Evolutionary conservation across 2,888 invertebrate genomes (phyloP).

Genomic region (Pelosia muscerda): DNA sequence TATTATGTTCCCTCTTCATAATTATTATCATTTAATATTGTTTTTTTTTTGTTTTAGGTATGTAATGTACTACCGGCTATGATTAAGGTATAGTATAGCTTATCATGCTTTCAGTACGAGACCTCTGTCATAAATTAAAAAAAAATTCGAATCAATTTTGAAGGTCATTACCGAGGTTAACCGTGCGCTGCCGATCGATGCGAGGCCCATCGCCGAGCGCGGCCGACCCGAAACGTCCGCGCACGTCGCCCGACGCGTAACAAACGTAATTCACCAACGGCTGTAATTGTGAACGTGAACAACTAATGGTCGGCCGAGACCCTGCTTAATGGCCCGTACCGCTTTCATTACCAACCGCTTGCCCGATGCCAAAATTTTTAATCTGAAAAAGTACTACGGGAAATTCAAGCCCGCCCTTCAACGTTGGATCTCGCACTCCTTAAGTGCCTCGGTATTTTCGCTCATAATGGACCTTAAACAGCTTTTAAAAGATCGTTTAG

Average conservation of each 20-base stretch:
- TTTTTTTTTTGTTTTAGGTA: conserved; percentile 18
- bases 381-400: conserved; percentile 69
- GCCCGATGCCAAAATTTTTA: conserved; percentile 74
- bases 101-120: neutral
- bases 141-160: conserved; percentile 28
- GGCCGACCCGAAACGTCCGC: conserved; percentile 32
- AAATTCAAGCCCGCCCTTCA: conserved; percentile 46
- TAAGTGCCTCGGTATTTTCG: conserved; percentile 70
- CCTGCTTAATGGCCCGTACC: conserved; percentile 73
- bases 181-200: conserved; percentile 43
- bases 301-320: conserved; percentile 70
- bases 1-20: no score
- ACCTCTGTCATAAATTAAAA: conserved; percentile 6
- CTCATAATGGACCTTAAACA: conserved; percentile 74
- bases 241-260: conserved; percentile 47
- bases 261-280: conserved; percentile 70
- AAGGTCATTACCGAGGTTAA: conserved; percentile 45
- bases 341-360: conserved; percentile 75
- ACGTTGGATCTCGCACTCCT: conserved; percentile 52
- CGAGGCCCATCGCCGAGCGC: conserved; percentile 27
- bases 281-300: conserved; percentile 76
- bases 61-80: conserved; percentile 9
- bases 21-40: neutral
- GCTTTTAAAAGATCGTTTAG: conserved; percentile 71
- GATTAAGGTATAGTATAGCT: neutral